phyloP scores from a whole-genome alignment of 2,113 vertebrate genomes.

The Myotis davidii region DNA sequence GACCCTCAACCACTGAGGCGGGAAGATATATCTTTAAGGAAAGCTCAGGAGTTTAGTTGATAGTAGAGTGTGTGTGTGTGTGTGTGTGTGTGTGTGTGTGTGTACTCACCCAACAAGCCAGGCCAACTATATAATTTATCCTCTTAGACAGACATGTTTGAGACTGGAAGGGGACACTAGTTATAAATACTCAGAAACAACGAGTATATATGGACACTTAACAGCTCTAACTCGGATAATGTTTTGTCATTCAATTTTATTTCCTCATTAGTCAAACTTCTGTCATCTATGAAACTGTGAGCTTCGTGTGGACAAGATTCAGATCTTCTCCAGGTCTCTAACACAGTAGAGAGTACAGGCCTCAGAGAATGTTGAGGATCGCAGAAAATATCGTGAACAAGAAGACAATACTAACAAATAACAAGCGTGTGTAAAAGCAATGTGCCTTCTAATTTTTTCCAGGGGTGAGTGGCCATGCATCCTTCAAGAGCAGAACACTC shows the following conservation, averaged over 20 bases:
- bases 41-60: neutral
- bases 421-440: rapidly evolving
- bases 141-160: neutral
- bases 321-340: neutral
- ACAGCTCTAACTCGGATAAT: neutral
- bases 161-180: neutral
- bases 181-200: neutral
- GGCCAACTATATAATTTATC: neutral
- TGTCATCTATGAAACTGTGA: neutral
- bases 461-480: no score
- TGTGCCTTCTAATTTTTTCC: neutral
- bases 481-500: neutral
- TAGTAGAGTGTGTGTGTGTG: neutral
- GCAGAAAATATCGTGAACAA: neutral
- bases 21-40: neutral
- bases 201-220: no score
- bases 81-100: neutral
- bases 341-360: no score
- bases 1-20: no score
- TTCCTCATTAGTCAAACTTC: neutral
- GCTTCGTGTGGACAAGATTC: neutral
- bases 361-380: neutral
- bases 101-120: neutral
- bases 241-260: neutral
- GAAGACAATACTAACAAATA: no score